A percentile compares a stretch with the other conserved stretches of the same genome.
These are phyloP conservation scores for Chaetophractus vellerosus DNA, from an alignment of 2,797 vertebrate genomes.

Conservation along the genomic window DNA sequence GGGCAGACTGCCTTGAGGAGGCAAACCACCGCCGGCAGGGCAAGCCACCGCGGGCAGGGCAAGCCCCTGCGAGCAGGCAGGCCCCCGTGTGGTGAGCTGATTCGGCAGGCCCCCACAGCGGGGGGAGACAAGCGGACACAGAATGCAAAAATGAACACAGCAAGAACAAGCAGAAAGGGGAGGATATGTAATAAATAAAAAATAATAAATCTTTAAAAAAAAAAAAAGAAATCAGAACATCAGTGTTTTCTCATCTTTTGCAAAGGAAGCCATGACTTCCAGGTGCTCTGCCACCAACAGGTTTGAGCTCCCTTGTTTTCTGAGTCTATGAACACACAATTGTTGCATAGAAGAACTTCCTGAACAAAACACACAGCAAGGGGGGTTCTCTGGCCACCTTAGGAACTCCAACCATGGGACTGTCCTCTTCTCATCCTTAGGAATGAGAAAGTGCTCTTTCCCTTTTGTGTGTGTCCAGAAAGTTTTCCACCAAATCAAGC, in stretches of 20 bases:
- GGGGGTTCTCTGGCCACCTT: neutral
- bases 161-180: too few species aligned
- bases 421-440: slow-evolving; percentile 68
- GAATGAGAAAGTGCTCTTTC: slow-evolving; percentile 65
- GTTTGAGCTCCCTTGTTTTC: slow-evolving; percentile 34
- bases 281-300: slow-evolving; percentile 52
- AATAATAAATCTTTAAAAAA: too few species aligned
- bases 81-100: too few species aligned
- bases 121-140: too few species aligned
- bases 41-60: too few species aligned
- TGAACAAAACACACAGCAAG: slow-evolving; percentile 13
- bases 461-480: slow-evolving; percentile 62
- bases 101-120: too few species aligned
- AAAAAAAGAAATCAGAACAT: neutral
- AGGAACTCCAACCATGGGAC: neutral
- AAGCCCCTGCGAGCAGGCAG: too few species aligned
- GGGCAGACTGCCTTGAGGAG: too few species aligned
- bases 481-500: slow-evolving; percentile 60
- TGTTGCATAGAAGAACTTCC: slow-evolving; percentile 73
- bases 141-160: too few species aligned
- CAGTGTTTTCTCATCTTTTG: neutral
- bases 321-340: neutral
- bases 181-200: too few species aligned
- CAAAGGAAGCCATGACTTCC: neutral
- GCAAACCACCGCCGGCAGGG: too few species aligned